Base-by-base conservation (phyloP, 1,140 invertebrate genomes). In the Drosophila ironensis region DNA sequence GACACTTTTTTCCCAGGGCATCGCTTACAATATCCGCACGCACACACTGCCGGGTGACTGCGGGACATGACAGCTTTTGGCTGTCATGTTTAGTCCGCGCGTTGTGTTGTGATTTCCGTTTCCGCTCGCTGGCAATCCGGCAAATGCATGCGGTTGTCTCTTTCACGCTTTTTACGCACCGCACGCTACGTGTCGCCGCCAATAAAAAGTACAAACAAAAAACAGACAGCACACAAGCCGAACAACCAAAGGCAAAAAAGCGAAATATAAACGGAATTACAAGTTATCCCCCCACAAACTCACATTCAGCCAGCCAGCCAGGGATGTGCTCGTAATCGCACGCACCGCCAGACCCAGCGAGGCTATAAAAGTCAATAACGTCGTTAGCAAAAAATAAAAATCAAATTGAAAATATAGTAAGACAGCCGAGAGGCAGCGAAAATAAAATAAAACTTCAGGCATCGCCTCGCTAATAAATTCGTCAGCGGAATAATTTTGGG, bases 91-190 rank as follows among this genome's bases (percentile, higher is more conserved):
- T 72, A 72, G 70, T 61, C 59, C 57, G 60, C 66, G 57, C 68
- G 57, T 71, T 72, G 70, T 71, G 68, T 53, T 72, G 68, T 71
- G 69, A 71, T 72, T 72, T 72, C 48, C 69, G 67, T 72, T 72
- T 72, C 69, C 69, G 69, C 50, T 63, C 69, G 68, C 50, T 63
- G 42, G 56, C 60, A 64, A 64, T 64, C 60, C 60, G 57, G 57
- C 57, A 40, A 63, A 64, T 63, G 57, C 57, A 63, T 64, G 60
- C 42, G 57, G 60, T 56, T 66, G 66, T 70, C 66, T 71, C 68
- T 61, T 71, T 70, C 33, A 71, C 68, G 66, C 66, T 71, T 71
- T 71, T 71, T 71, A 71, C 66, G 68, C 68, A 50, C 44, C 67
- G 64, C 66, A 70, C 64, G 53, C 46, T 71, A 50, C 50, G 67